Evolutionary conservation across 2,888 invertebrate genomes (phyloP).

Genomic region (Onthophagus sagittarius): DNA sequence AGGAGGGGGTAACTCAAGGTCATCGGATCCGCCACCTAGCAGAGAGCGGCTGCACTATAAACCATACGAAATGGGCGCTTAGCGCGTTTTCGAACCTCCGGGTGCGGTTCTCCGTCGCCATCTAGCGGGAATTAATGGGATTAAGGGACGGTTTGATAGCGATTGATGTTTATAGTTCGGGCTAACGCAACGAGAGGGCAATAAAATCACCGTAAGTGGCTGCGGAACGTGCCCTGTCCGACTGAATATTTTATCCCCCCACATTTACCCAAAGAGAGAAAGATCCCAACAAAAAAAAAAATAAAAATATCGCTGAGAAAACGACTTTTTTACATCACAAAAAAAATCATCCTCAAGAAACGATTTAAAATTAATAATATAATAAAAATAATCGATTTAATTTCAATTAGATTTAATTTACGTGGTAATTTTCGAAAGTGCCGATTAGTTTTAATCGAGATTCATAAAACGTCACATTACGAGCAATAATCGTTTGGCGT

Average conservation of each 20-base stretch:
- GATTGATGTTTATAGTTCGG: conserved; percentile 23
- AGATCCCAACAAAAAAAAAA: background rate
- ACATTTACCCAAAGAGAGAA: background rate
- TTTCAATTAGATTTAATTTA: background rate
- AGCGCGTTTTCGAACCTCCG: conserved; percentile 25
- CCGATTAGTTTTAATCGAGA: background rate
- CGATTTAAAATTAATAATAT: background rate
- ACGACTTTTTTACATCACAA: background rate
- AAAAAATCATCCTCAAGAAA: no score
- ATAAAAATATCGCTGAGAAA: background rate
- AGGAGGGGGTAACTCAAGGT: conserved; percentile 16
- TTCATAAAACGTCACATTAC: background rate
- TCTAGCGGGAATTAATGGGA: conserved; percentile 3
- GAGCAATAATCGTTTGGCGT: background rate
- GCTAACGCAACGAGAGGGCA: conserved; percentile 25
- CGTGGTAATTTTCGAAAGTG: background rate
- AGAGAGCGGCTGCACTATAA: conserved; percentile 43
- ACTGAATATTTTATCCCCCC: conserved; percentile 16
- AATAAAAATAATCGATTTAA: background rate
- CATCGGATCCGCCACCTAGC: conserved; percentile 41
- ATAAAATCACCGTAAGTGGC: conserved; percentile 23
- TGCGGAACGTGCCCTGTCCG: conserved; percentile 18
- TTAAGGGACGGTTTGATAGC: conserved; percentile 6
- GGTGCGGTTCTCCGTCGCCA: background rate
- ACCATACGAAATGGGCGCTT: conserved; percentile 21